Conservation (phyloP, 2,113 vertebrate species). For the Cranoglanis bouderius region DNA sequence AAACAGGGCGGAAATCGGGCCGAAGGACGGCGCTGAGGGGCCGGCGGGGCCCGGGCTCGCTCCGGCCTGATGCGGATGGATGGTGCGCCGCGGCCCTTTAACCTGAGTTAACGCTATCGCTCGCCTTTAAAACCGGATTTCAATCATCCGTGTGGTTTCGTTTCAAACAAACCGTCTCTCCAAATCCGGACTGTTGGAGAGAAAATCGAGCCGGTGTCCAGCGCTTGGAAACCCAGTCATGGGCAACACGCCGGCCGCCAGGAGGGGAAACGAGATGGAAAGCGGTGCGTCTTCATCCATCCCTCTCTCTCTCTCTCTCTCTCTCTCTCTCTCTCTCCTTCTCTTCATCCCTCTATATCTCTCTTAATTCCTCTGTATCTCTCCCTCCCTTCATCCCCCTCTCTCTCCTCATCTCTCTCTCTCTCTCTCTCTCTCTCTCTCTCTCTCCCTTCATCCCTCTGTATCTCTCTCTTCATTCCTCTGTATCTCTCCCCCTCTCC, state of each 20-base stretch:
- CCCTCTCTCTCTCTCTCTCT: background rate
- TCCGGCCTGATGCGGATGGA: slow-evolving; percentile 34
- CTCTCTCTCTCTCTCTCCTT: background rate
- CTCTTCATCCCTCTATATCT: background rate
- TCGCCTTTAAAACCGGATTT: background rate
- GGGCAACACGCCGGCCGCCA: slow-evolving; percentile 92
- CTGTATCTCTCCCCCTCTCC: accelerated
- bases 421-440: background rate
- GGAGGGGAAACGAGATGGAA: slow-evolving; percentile 88
- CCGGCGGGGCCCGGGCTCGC: slow-evolving; percentile 23
- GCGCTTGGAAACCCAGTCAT: slow-evolving; percentile 77
- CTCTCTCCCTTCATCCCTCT: background rate
- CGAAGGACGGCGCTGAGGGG: slow-evolving; percentile 19
- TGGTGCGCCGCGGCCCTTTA: background rate
- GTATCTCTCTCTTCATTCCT: background rate
- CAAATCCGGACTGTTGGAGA: background rate
- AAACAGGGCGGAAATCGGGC: background rate
- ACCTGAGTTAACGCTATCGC: background rate
- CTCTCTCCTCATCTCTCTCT: background rate
- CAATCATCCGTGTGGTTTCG: background rate
- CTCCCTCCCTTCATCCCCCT: too few relatives aligned
- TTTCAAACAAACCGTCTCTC: background rate
- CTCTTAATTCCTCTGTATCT: background rate
- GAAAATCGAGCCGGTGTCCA: slow-evolving; percentile 28
- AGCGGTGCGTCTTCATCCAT: slow-evolving; percentile 71